Evolutionary conservation across 1,140 invertebrate species (phyloP), one percentile per base, ranked within the genome.

Genomic region (Drosophila sturtevanti): DNA sequence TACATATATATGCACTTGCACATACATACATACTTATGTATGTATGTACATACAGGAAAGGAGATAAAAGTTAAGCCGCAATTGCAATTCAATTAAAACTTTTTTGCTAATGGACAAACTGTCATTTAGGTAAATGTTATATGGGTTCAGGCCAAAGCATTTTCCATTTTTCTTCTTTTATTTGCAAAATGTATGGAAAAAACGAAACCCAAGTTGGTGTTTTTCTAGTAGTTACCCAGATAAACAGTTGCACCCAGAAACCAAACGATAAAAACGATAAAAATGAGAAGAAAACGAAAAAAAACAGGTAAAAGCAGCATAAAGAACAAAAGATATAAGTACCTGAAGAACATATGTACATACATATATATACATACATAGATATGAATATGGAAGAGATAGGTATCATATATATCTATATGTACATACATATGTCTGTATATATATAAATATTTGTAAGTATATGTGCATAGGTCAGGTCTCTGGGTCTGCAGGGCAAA

Each of bases 391-490:
- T 48, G 18, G 11, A 48, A 21, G 16, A 48, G 41, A 21, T 31
- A n/a, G 27, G 27, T 59, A 37, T 22, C 0, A 31, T 31, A 31
- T 4, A 24, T 24, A 24, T 24, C 2, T 24, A 14, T 48, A 48
- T 48, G 63, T 74, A 60, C 16, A 16, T 31, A n/a, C 14, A 11
- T 61, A 37, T 22, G 18, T n/a, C 55, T 61, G 52, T 37, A 37
- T 14, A 54, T 38, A 63, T 51, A 37, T 35, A 24, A 38, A 41
- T 41, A 51, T 69, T 22, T 60, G 24, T 31, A 68, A 61, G 72
- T 63, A 63, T 70, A 54, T 75, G 58, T 66, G 48, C 82, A 87
- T 86, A 86, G 81, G 81, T 86, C 82, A 86, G 82, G 82, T 87
- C 79, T 86, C 63, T 67, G 68, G 72, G 82, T 81, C 73, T 68